Evolutionary conservation across 2,797 vertebrate genomes (phyloP).

Genomic region (Scyliorhinus canicula): DNA sequence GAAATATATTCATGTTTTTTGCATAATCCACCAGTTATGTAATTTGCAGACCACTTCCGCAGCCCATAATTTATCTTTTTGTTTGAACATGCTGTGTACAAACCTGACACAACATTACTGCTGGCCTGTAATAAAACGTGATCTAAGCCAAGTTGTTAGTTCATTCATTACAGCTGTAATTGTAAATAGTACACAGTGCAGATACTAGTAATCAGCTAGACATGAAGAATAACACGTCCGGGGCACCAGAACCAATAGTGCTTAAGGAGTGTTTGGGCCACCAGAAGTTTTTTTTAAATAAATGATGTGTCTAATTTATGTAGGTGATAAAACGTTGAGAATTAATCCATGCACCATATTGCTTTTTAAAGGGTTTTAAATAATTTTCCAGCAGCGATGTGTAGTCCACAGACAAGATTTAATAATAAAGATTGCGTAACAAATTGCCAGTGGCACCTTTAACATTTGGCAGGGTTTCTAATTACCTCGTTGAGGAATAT

Average conservation of each 20-base stretch:
- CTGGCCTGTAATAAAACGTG: neutral
- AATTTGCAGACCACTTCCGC: neutral
- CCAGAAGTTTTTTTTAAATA: constrained; percentile 13
- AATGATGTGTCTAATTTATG: constrained; percentile 25
- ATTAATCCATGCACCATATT: neutral
- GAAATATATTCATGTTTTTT: neutral
- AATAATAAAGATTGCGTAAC: constrained; percentile 28
- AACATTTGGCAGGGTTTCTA: constrained; percentile 22
- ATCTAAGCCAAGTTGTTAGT: neutral
- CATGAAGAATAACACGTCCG: neutral
- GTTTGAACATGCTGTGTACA: neutral
- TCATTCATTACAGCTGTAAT: constrained; percentile 5
- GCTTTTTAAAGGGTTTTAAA: neutral
- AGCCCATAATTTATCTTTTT: neutral
- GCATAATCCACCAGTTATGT: neutral
- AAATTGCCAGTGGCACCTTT: constrained; percentile 28
- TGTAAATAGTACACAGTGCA: neutral
- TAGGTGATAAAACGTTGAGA: neutral
- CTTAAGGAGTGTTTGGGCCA: neutral
- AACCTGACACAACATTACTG: neutral
- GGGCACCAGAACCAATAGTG: neutral
- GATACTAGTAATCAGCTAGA: neutral
- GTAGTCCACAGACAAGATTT: constrained; percentile 19
- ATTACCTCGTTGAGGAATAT: constrained; percentile 23
- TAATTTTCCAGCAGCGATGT: constrained; percentile 13